Evolutionary conservation across 1,140 invertebrate species (phyloP), one percentile per base, ranked within the genome.

Genomic region (Brachionus asplanchnoidis): DNA sequence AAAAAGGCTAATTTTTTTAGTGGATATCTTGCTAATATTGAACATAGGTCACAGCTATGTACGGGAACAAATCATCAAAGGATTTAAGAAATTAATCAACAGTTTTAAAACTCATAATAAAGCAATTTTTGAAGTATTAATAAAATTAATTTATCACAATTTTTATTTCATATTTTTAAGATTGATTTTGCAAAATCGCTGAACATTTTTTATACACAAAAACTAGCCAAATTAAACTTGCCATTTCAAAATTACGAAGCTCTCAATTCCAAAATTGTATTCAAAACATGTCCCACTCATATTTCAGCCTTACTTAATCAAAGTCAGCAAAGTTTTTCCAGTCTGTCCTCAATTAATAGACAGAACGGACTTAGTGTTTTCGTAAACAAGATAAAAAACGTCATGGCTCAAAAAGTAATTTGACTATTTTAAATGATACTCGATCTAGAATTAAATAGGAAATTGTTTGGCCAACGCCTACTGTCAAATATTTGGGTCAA

Each of bases 311-410:
- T 50, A 32, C 20, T 77, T 8, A 46, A 77, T 28, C n/a, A 46
- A 23, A 77, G 73, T 23, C 42, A 77, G 20, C 40, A 77, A 26
- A 77, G 73, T 32, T 77, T 77, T 28, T 77, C 73, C 6, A 77
- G 73, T 44, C 11, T 77, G 12, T 50, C 20, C 4, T 77, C 73
- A 50, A 12, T 77, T 46, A 50, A 50, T 26, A 50, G 23, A 46
- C 42, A 46, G 7, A 77, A 46, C 46, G 46, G 46, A 17, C 20
- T 77, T 1, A 46, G 73, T 23, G 73, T 77, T 36, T 50, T 77
- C 20, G 11, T 77, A 5, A 77, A 28, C 42, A 23, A 26, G 20
- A 9, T 77, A 11, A 77, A 77, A 77, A 77, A 77, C 26, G 73
- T 50, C 11, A 36, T 77, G 23, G 44, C 23, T 36, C 44, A 77